Evolutionary conservation across 2,797 vertebrate species (phyloP).

Genomic region (Xenopus petersii): DNA sequence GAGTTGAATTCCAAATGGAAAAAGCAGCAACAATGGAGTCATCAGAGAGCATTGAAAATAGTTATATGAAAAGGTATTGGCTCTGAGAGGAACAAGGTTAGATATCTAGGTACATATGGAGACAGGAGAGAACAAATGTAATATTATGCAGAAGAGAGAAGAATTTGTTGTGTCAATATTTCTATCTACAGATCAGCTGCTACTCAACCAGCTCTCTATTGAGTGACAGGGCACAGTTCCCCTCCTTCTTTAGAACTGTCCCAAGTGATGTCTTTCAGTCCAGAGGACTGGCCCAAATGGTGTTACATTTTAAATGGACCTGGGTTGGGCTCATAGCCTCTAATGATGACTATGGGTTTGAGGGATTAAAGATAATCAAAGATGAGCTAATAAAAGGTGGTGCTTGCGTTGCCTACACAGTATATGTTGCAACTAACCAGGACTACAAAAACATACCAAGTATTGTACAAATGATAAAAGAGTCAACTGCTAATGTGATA

Average conservation of each 20-base stretch:
- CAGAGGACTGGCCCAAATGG: constrained; percentile 53
- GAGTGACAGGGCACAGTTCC: constrained; percentile 20
- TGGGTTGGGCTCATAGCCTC: constrained; percentile 78
- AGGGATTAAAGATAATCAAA: constrained; percentile 79
- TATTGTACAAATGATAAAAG: constrained; percentile 65
- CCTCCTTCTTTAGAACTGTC: constrained; percentile 26
- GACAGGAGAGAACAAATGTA: too few species aligned
- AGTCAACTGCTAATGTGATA: constrained; percentile 61
- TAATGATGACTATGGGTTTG: constrained; percentile 81
- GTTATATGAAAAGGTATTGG: too few species aligned
- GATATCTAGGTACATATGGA: too few species aligned
- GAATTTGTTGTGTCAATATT: not conserved
- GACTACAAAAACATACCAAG: constrained; percentile 52
- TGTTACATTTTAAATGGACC: constrained; percentile 79
- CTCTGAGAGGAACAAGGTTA: too few species aligned
- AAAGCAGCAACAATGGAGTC: too few species aligned
- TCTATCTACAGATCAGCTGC: constrained; percentile 17
- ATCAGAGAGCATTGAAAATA: too few species aligned
- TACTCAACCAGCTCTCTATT: constrained; percentile 21
- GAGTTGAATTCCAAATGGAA: too few species aligned
- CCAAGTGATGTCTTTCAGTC: constrained; percentile 24
- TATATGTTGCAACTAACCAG: constrained; percentile 61
- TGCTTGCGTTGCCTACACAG: constrained; percentile 70
- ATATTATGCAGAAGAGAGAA: too few species aligned
- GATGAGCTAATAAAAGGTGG: constrained; percentile 69